These are phyloP conservation scores for Scelioninae gen. 1 DNA, from an alignment of 2,888 invertebrate genomes.

Conservation along the genomic window DNA sequence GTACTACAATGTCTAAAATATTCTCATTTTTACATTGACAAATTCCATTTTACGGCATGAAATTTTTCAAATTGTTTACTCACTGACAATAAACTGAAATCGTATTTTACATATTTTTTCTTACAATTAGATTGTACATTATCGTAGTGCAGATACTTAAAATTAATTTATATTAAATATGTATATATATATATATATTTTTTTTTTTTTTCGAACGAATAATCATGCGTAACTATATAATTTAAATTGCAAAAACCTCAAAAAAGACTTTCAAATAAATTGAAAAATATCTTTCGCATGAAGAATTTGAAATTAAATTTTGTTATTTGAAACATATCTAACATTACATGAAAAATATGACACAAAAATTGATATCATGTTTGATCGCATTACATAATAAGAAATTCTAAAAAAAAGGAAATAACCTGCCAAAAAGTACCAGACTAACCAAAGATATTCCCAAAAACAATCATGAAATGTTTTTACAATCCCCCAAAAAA, in stretches of 20 bases:
- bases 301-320: background rate
- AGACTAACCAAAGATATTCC: no score
- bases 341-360: constrained; percentile 4
- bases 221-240: background rate
- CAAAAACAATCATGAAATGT: no score
- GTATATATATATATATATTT: no score
- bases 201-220: background rate
- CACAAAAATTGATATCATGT: constrained; percentile 30
- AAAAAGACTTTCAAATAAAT: background rate
- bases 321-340: constrained; percentile 1
- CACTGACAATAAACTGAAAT: background rate
- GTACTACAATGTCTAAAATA: background rate
- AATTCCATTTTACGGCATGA: background rate
- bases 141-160: background rate
- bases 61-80: background rate
- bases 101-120: background rate
- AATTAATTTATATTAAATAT: background rate
- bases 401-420: no score
- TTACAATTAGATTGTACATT: no score
- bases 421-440: no score
- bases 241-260: background rate
- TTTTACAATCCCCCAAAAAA: no score
- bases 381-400: constrained; percentile 10
- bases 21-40: background rate
- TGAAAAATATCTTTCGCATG: background rate